Percentiles rank a stretch among this genome's conserved stretches.
Evolutionary conservation across 2,113 vertebrate genomes (phyloP).

Genomic region (Hippocampus mohnikei): DNA sequence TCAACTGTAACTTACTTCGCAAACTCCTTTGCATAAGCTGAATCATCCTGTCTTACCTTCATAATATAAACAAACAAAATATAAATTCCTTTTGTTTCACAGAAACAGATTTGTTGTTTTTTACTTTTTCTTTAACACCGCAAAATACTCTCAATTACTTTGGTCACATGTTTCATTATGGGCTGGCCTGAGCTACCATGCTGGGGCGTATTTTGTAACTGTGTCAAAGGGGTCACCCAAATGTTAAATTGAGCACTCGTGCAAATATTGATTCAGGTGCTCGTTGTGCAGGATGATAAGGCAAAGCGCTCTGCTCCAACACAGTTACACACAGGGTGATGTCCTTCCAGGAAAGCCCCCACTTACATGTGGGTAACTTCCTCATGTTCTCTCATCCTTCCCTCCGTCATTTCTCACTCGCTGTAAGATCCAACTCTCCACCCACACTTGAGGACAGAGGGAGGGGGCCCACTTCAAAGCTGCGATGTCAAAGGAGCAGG

Average conservation of each 20-base stretch:
- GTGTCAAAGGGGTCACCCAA: slow-evolving; percentile 72
- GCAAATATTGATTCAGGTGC: slow-evolving; percentile 81
- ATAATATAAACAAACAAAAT: slow-evolving; percentile 30
- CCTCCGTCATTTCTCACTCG: slow-evolving; percentile 38
- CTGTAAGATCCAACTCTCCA: slow-evolving; percentile 50
- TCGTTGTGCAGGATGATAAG: slow-evolving; percentile 72
- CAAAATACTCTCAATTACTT: slow-evolving; percentile 60
- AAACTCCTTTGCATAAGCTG: slow-evolving; percentile 37
- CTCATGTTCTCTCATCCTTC: slow-evolving; percentile 57
- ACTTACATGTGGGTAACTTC: slow-evolving; percentile 71
- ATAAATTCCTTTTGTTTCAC: slow-evolving; percentile 47
- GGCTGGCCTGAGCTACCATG: slow-evolving; percentile 70
- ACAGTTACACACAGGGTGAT: slow-evolving; percentile 70
- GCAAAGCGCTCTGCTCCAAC: slow-evolving; percentile 58
- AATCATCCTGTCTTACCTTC: slow-evolving; percentile 34
- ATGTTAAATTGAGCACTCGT: slow-evolving; percentile 78
- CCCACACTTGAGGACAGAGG: slow-evolving; percentile 57
- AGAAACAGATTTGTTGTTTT: slow-evolving; percentile 19
- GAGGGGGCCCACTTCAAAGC: slow-evolving; percentile 70
- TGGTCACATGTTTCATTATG: slow-evolving; percentile 69
- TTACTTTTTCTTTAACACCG: slow-evolving; percentile 42
- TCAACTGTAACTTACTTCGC: slow-evolving; percentile 42
- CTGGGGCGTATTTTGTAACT: slow-evolving; percentile 74
- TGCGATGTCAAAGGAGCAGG: slow-evolving; percentile 57
- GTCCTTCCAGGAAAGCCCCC: slow-evolving; percentile 74